Conservation (phyloP, 2,113 vertebrate genomes). For the Lates calcarifer region DNA sequence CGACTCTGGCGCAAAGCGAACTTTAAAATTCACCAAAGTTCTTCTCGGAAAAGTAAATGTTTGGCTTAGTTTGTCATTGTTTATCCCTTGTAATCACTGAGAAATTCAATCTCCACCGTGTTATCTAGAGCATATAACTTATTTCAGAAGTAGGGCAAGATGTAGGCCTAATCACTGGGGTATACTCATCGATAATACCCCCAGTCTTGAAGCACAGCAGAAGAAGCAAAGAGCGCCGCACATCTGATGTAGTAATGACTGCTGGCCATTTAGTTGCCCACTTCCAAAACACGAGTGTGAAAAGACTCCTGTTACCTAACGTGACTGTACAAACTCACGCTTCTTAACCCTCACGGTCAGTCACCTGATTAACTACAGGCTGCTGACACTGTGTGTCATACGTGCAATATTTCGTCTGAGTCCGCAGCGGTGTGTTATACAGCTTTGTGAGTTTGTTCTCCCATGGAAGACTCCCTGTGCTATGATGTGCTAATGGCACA, state of each 20-base stretch:
- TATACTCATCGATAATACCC: slow-evolving; percentile 24
- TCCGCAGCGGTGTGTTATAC: slow-evolving; percentile 46
- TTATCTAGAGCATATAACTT: slow-evolving; percentile 35
- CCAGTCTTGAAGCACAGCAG: slow-evolving; percentile 2
- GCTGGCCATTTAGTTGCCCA: not conserved
- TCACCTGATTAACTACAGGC: slow-evolving; percentile 38
- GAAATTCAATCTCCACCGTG: not conserved
- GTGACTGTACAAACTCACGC: slow-evolving; percentile 11
- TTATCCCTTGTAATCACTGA: not conserved
- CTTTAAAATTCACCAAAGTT: not conserved
- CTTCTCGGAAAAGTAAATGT: not conserved
- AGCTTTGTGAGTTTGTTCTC: slow-evolving; percentile 61
- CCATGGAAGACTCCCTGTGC: slow-evolving; percentile 74
- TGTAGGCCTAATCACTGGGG: slow-evolving; percentile 41
- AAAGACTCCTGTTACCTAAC: slow-evolving; percentile 9
- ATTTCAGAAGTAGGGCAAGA: slow-evolving; percentile 58
- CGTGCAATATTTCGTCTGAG: slow-evolving; percentile 21
- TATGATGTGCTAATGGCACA: slow-evolving; percentile 85
- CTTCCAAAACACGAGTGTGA: slow-evolving; percentile 21
- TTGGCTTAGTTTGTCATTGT: not conserved
- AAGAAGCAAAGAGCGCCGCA: slow-evolving; percentile 7
- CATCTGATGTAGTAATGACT: slow-evolving; percentile 11
- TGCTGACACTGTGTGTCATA: slow-evolving; percentile 19
- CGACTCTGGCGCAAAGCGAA: slow-evolving; percentile 40
- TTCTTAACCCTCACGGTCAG: slow-evolving; percentile 20